Conservation (phyloP, 2,888 invertebrate species). For the Tanypteryx hageni region DNA sequence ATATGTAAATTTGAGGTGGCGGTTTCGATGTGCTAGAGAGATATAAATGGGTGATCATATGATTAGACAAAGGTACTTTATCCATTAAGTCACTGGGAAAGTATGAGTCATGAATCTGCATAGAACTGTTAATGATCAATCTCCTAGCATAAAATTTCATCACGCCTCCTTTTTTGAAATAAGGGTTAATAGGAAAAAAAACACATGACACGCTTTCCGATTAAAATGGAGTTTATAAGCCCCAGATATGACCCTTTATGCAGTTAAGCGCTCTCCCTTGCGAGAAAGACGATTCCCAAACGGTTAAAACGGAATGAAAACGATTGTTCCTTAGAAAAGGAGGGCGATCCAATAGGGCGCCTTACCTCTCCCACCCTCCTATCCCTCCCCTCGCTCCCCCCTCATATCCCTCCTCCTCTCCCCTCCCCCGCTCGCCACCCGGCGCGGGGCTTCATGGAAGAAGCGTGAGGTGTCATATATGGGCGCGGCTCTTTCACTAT, state of each 20-base stretch:
- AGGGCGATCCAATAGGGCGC: background rate
- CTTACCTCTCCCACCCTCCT: background rate
- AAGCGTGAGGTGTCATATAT: too few relatives aligned
- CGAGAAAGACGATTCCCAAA: slow-evolving; percentile 10
- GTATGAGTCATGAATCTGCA: background rate
- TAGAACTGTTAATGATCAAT: background rate
- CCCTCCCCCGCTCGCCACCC: background rate
- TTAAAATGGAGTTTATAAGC: too few relatives aligned
- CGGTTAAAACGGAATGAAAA: background rate
- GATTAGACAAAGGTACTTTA: too few relatives aligned
- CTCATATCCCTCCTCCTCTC: background rate
- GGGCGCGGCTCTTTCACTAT: too few relatives aligned
- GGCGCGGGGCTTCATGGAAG: background rate
- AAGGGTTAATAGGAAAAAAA: slow-evolving; percentile 4
- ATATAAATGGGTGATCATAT: too few relatives aligned
- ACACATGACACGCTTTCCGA: background rate
- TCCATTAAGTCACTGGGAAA: background rate
- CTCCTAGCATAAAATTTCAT: background rate
- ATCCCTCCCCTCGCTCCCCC: background rate
- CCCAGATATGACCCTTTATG: background rate
- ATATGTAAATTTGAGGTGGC: too few relatives aligned
- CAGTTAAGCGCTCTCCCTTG: background rate
- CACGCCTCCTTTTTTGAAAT: background rate
- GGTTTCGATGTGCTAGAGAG: too few relatives aligned
- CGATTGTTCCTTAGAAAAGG: background rate